Percentiles rank a stretch among this genome's conserved stretches.
phyloP scores from a whole-genome alignment of 2,797 vertebrate genomes.

The Tokudaia tokunoshimensis region DNA sequence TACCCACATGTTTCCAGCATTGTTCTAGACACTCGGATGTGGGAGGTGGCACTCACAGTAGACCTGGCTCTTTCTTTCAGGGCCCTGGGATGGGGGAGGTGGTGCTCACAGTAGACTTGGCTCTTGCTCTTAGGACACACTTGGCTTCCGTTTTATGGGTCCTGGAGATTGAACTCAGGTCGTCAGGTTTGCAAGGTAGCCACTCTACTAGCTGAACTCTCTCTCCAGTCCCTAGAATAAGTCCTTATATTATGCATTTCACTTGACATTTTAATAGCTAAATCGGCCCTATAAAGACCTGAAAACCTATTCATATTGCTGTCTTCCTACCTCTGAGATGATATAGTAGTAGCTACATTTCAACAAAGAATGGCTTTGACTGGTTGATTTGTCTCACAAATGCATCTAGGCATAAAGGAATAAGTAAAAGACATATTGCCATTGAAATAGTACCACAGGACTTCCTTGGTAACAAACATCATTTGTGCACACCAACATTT shows the following conservation, averaged over 20 bases:
- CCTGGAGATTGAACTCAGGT: background rate
- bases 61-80: background rate
- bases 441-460: background rate
- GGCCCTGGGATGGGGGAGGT: no score
- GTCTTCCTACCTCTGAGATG: background rate
- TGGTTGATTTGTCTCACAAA: background rate
- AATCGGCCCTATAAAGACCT: slow-evolving; percentile 46
- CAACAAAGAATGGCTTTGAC: background rate
- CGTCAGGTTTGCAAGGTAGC: background rate
- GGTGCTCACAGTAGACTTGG: no score
- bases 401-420: slow-evolving; percentile 28
- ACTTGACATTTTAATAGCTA: slow-evolving; percentile 46
- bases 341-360: background rate
- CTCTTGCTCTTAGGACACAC: background rate
- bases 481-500: background rate
- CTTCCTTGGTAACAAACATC: slow-evolving; percentile 36
- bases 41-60: background rate
- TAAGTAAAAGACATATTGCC: background rate
- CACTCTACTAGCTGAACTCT: background rate
- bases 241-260: background rate
- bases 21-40: background rate
- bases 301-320: background rate
- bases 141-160: background rate
- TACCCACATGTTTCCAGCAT: rapidly evolving
- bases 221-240: background rate